phyloP scores from a whole-genome alignment of 2,888 invertebrate species.

The Ophioninae sp. region DNA sequence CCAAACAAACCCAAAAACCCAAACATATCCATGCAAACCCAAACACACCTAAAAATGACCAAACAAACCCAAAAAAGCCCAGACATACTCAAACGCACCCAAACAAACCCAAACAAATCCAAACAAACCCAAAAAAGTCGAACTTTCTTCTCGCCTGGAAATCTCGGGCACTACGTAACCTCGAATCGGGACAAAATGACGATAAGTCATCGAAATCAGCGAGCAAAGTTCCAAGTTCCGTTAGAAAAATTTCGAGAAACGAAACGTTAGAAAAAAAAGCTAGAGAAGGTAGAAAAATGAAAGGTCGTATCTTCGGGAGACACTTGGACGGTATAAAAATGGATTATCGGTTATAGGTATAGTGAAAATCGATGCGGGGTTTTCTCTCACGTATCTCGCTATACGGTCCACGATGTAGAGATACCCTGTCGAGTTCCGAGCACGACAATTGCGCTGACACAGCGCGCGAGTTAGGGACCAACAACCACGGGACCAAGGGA shows the following conservation, averaged over 20 bases:
- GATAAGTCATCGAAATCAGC: not conserved
- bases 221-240: not conserved
- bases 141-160: not conserved
- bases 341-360: not conserved
- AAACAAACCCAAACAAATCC: no score
- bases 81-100: no score
- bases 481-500: slow-evolving; percentile 14
- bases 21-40: no score
- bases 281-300: not conserved
- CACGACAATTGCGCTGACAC: slow-evolving; percentile 46
- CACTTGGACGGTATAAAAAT: not conserved
- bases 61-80: no score
- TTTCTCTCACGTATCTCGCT: slow-evolving; percentile 9
- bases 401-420: slow-evolving; percentile 8
- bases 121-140: not conserved
- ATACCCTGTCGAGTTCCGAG: slow-evolving; percentile 26
- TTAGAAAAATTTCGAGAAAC: no score
- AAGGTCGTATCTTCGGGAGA: not conserved
- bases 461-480: slow-evolving; percentile 25
- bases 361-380: slow-evolving; percentile 27
- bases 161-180: not conserved
- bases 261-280: no score
- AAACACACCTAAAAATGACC: no score
- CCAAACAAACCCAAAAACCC: no score
- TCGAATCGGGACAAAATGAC: not conserved